A percentile compares a stretch with the other conserved stretches of the same genome.
Evolutionary conservation across 1,140 invertebrate genomes (phyloP).

Genomic region (Venturia canescens): DNA sequence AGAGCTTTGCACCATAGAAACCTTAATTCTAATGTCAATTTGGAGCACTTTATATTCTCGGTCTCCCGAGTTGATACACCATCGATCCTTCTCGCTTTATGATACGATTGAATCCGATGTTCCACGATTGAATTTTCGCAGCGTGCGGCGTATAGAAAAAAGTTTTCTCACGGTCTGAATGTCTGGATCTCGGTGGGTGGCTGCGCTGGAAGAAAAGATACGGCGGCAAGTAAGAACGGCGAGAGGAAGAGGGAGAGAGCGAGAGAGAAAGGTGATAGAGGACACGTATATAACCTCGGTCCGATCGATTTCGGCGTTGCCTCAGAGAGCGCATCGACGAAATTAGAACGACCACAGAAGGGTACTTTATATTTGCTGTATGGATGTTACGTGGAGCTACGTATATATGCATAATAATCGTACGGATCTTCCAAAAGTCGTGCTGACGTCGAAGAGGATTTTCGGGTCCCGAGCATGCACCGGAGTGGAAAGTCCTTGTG

Average conservation of each 20-base stretch:
- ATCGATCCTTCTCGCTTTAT: not conserved
- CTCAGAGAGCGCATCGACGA: conserved; percentile 41
- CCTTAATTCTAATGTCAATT: too few species aligned
- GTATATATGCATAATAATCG: not conserved
- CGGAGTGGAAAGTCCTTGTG: not conserved
- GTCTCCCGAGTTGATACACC: not conserved
- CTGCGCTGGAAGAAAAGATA: conserved; percentile 1
- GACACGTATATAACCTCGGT: conserved; percentile 42
- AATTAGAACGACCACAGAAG: conserved; percentile 41
- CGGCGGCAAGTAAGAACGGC: conserved; percentile 14
- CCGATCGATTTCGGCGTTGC: conserved; percentile 40
- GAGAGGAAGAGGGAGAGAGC: conserved; percentile 6
- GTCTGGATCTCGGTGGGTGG: conserved; percentile 58
- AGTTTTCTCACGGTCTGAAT: conserved; percentile 38
- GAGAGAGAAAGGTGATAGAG: conserved; percentile 6
- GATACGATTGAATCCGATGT: conserved; percentile 29
- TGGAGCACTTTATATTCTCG: too few species aligned
- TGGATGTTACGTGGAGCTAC: not conserved
- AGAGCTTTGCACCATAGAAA: too few species aligned
- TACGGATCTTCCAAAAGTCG: not conserved
- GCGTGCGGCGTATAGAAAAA: conserved; percentile 35
- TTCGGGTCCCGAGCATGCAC: not conserved
- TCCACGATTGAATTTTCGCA: conserved; percentile 21
- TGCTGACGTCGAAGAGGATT: not conserved
- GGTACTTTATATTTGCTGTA: conserved; percentile 16